Evolutionary conservation across 1,140 invertebrate species (phyloP).

Genomic region (Brachionus paranguensis): DNA sequence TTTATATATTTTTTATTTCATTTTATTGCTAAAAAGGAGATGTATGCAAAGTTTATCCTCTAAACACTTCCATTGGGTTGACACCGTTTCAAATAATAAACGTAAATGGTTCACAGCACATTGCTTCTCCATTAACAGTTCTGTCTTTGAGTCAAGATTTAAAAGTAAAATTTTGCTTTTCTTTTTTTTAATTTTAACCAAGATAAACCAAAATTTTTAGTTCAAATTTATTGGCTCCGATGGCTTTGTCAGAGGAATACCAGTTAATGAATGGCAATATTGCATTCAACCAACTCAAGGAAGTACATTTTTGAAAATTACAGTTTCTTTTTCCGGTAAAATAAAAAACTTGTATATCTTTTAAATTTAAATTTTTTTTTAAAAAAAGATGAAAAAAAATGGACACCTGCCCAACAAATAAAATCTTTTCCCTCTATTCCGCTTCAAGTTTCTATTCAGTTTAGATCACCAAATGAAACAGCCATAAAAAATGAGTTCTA

Average conservation of each 20-base stretch:
- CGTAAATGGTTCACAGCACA: background rate
- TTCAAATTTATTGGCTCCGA: conserved; percentile 12
- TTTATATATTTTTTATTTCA: background rate
- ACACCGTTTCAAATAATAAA: conserved; percentile 31
- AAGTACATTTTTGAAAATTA: background rate
- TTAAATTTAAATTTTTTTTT: background rate
- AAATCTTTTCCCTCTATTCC: background rate
- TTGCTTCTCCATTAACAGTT: conserved; percentile 1
- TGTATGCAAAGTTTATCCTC: conserved; percentile 1
- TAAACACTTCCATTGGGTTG: background rate
- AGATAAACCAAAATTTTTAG: background rate
- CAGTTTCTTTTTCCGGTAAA: conserved; percentile 5
- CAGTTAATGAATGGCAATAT: background rate
- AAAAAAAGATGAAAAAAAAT: background rate
- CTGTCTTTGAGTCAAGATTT: background rate
- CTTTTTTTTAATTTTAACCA: background rate
- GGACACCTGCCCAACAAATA: background rate
- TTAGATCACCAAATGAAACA: background rate
- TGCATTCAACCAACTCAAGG: background rate
- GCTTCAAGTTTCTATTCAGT: background rate
- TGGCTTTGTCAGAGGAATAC: conserved; percentile 4
- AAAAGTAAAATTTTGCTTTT: background rate
- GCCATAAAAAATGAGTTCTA: background rate
- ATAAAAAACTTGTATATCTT: background rate
- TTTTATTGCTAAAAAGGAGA: background rate